Evolutionary conservation across 2,113 vertebrate species (phyloP).

Genomic region (Amphiprion percula): DNA sequence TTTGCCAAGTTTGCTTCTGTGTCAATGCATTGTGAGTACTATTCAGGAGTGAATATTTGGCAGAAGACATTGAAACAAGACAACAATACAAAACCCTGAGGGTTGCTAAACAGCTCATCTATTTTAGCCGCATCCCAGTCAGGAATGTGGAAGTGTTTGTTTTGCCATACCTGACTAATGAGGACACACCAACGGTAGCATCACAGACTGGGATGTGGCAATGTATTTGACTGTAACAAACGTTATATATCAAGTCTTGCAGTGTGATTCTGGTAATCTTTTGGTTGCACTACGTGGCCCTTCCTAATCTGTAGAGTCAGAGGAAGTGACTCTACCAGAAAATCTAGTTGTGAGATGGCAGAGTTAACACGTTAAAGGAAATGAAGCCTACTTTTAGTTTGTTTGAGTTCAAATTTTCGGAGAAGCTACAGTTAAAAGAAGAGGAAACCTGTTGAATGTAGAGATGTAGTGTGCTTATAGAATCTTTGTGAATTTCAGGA

Average conservation of each 20-base stretch:
- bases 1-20: too few relatives aligned
- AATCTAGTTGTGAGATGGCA: background rate
- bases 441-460: too few relatives aligned
- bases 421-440: too few relatives aligned
- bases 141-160: slow-evolving; percentile 23
- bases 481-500: too few relatives aligned
- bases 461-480: too few relatives aligned
- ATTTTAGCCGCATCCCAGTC: background rate
- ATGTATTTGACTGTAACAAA: background rate
- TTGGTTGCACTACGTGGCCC: background rate
- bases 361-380: background rate
- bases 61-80: background rate
- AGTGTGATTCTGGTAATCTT: background rate
- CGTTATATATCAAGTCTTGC: accelerated
- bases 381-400: background rate
- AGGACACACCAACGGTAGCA: background rate
- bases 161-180: background rate
- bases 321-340: slow-evolving; percentile 35
- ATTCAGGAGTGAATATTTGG: too few relatives aligned
- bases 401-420: background rate
- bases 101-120: accelerated
- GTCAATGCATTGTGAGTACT: too few relatives aligned
- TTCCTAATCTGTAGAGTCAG: slow-evolving; percentile 4
- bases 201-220: background rate
- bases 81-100: too few relatives aligned